Percentiles rank a stretch among this genome's conserved stretches.
phyloP scores from a whole-genome alignment of 2,888 invertebrate genomes.

The Thymelicus sylvestris region DNA sequence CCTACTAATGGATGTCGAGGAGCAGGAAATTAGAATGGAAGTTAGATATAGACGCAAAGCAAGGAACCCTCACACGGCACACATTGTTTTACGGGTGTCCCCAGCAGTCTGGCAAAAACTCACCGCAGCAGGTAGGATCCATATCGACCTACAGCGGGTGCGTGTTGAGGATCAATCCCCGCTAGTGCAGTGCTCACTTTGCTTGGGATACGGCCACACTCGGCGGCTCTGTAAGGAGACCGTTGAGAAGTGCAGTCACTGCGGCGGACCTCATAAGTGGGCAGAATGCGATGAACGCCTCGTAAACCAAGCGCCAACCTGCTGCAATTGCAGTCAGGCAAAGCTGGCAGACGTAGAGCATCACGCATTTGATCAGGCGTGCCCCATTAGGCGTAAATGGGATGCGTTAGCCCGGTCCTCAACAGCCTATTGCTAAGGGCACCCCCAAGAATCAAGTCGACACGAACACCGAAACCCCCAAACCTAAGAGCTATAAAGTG shows the following conservation, averaged over 20 bases:
- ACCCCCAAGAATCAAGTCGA: background rate
- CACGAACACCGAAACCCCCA: no score
- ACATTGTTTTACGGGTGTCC: slow-evolving; percentile 9
- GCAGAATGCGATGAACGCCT: slow-evolving; percentile 11
- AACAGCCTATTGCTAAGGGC: slow-evolving; percentile 32
- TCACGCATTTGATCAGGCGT: slow-evolving; percentile 20
- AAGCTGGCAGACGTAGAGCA: slow-evolving; percentile 2
- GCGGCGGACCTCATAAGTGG: slow-evolving; percentile 13
- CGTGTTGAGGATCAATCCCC: slow-evolving; percentile 29
- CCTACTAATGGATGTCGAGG: background rate
- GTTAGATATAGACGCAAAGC: slow-evolving; percentile 14
- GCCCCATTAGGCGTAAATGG: slow-evolving; percentile 6
- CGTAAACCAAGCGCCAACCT: background rate
- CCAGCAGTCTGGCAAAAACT: slow-evolving; percentile 11
- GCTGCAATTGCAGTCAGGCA: slow-evolving; percentile 24
- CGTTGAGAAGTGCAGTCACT: slow-evolving; percentile 27
- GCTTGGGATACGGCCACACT: slow-evolving; percentile 29
- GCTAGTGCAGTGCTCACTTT: slow-evolving; percentile 25
- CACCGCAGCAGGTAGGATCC: background rate
- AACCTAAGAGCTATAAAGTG: background rate
- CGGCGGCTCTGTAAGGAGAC: slow-evolving; percentile 5
- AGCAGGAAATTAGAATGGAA: slow-evolving; percentile 4
- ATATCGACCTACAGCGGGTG: slow-evolving; percentile 25
- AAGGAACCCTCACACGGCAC: slow-evolving; percentile 9
- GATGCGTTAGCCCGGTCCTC: slow-evolving; percentile 6